phyloP scores from a whole-genome alignment of 37 sponge, comb jelly and placozoan species.

The Beroe ovata region DNA sequence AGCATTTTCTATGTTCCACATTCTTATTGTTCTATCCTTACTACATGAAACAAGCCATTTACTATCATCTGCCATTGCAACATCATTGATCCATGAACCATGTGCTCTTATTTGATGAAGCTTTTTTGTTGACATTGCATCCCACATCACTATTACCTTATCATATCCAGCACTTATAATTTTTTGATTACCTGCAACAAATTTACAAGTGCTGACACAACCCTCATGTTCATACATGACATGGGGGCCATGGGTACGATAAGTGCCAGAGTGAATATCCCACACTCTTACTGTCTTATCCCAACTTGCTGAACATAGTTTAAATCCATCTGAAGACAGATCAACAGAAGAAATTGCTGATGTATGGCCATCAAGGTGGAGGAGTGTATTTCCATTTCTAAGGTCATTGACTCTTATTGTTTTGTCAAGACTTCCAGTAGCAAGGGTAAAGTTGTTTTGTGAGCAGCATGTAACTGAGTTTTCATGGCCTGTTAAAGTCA shows the following conservation, averaged over 20 bases:
- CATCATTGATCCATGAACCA: slow-evolving; percentile 44
- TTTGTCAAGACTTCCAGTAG: slow-evolving; percentile 64
- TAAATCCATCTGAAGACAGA: slow-evolving; percentile 58
- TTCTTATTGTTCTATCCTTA: slow-evolving; percentile 53
- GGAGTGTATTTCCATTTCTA: neutral
- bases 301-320: slow-evolving; percentile 80
- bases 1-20: slow-evolving; percentile 62
- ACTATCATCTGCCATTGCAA: slow-evolving; percentile 33
- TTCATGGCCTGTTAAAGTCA: neutral
- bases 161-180: slow-evolving; percentile 62
- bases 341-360: slow-evolving; percentile 57
- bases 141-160: slow-evolving; percentile 36
- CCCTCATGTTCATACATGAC: slow-evolving; percentile 81
- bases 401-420: slow-evolving; percentile 13
- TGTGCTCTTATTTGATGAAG: slow-evolving; percentile 45
- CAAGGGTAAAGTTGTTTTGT: slow-evolving; percentile 6
- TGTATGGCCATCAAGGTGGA: slow-evolving; percentile 3
- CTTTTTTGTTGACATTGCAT: slow-evolving; percentile 58
- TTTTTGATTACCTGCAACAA: slow-evolving; percentile 70
- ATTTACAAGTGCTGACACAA: slow-evolving; percentile 85
- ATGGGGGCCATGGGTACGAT: slow-evolving; percentile 73
- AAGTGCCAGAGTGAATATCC: slow-evolving; percentile 70
- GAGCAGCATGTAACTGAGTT: slow-evolving; percentile 45
- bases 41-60: slow-evolving; percentile 48
- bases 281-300: slow-evolving; percentile 82